A percentile compares a stretch with the other conserved stretches of the same genome.
phyloP scores from a whole-genome alignment of 2,797 vertebrate genomes.

The Pitangus sulphuratus region DNA sequence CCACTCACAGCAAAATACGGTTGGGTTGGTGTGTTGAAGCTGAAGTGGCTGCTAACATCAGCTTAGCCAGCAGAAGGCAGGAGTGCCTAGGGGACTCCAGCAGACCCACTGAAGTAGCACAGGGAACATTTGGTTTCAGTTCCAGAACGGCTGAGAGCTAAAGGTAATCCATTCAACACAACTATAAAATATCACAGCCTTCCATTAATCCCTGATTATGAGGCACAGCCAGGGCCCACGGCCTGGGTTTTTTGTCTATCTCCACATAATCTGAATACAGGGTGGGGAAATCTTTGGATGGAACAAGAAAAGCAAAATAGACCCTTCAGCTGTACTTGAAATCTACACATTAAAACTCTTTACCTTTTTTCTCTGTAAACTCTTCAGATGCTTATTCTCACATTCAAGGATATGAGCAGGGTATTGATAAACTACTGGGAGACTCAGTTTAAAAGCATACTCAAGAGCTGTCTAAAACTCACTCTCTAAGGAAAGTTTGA shows the following conservation, averaged over 20 bases:
- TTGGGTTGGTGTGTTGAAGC: background rate
- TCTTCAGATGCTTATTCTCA: background rate
- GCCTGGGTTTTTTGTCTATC: background rate
- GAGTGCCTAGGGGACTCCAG: constrained; percentile 32
- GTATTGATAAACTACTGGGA: background rate
- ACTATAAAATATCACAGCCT: background rate
- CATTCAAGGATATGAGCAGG: background rate
- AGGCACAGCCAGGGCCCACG: background rate
- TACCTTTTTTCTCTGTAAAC: background rate
- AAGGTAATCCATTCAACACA: background rate
- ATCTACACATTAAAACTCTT: background rate
- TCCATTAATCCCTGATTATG: background rate
- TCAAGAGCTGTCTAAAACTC: background rate
- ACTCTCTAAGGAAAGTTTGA: background rate
- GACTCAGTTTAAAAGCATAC: background rate
- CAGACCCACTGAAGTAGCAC: background rate
- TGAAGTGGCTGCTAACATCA: constrained; percentile 30
- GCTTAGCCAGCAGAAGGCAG: constrained; percentile 69
- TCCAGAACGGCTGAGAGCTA: background rate
- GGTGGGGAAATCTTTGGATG: background rate
- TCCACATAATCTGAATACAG: background rate
- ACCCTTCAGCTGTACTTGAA: background rate
- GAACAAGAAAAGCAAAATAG: background rate
- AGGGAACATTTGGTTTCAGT: background rate
- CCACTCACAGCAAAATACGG: accelerated